Percentiles rank a stretch among this genome's conserved stretches.
Evolutionary conservation across 2,888 invertebrate species (phyloP).

Genomic region (Cremastinae sp.): DNA sequence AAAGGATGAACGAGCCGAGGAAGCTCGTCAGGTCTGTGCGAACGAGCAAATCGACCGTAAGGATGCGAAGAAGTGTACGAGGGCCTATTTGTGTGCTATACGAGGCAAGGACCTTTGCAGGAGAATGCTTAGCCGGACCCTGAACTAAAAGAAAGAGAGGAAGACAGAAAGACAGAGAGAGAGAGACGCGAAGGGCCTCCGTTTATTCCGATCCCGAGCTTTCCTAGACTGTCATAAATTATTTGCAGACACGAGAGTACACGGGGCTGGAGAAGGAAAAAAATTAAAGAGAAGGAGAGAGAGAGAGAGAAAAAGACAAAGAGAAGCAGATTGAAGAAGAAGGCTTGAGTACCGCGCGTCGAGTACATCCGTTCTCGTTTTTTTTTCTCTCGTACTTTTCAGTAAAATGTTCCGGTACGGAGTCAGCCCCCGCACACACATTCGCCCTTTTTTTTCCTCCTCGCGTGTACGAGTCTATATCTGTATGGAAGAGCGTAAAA

Average conservation of each 20-base stretch:
- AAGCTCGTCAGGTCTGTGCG: no score
- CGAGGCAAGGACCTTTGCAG: constrained; percentile 13
- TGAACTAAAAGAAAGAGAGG: background rate
- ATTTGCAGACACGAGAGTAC: constrained; percentile 64
- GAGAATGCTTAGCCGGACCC: constrained; percentile 16
- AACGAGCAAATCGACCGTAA: no score
- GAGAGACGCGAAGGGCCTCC: constrained; percentile 57
- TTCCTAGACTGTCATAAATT: constrained; percentile 69
- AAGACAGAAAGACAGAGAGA: constrained; percentile 12
- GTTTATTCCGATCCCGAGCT: constrained; percentile 63
- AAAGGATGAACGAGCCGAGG: no score
- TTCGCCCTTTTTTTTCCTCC: constrained; percentile 41
- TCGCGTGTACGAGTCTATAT: background rate
- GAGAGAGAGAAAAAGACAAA: constrained; percentile 10
- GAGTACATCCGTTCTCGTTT: constrained; percentile 29
- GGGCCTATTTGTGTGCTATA: no score
- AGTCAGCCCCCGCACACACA: constrained; percentile 39
- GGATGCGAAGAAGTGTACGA: no score
- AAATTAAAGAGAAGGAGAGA: constrained; percentile 13
- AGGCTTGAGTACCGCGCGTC: constrained; percentile 41
- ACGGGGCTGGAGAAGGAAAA: background rate
- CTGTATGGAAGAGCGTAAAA: background rate
- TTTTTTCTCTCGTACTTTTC: constrained; percentile 22
- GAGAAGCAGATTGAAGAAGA: constrained; percentile 21
- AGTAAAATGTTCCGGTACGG: constrained; percentile 49